Percentiles rank a stretch among this genome's conserved stretches.
Conservation (phyloP, 1,140 invertebrate species). For the Macrostomum lignano region DNA sequence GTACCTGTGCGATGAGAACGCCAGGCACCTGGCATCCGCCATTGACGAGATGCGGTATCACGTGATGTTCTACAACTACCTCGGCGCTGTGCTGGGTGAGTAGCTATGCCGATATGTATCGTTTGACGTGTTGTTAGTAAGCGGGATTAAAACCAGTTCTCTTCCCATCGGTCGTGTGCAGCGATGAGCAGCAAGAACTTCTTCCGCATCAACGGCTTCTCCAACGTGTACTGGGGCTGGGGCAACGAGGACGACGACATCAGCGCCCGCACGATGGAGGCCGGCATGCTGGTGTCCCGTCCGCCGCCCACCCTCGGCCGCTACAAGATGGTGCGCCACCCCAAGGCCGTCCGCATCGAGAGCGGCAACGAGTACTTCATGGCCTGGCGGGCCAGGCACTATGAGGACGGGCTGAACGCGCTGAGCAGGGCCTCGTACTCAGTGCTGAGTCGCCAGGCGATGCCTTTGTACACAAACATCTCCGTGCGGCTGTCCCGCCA, state of each 20-base stretch:
- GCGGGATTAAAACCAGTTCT: too few species aligned
- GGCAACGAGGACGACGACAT: constrained; percentile 30
- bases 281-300: constrained; percentile 14
- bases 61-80: constrained; percentile 22
- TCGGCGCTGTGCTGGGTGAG: too few species aligned
- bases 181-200: constrained; percentile 35
- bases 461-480: too few species aligned
- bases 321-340: constrained; percentile 24
- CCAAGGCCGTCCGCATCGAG: constrained; percentile 9
- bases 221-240: constrained; percentile 59
- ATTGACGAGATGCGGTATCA: constrained; percentile 13
- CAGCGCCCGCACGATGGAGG: constrained; percentile 11
- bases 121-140: too few species aligned
- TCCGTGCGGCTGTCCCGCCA: too few species aligned
- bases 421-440: background rate
- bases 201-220: constrained; percentile 57
- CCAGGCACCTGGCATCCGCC: constrained; percentile 16
- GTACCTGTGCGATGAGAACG: constrained; percentile 16
- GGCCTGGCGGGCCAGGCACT: background rate
- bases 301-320: constrained; percentile 21
- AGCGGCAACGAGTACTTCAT: background rate
- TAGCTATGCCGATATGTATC: too few species aligned
- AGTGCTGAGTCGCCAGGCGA: too few species aligned
- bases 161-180: too few species aligned
- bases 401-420: background rate